These are phyloP conservation scores for Drosophila busckii DNA, from an alignment of 1,140 invertebrate genomes.

Conservation along the genomic window DNA sequence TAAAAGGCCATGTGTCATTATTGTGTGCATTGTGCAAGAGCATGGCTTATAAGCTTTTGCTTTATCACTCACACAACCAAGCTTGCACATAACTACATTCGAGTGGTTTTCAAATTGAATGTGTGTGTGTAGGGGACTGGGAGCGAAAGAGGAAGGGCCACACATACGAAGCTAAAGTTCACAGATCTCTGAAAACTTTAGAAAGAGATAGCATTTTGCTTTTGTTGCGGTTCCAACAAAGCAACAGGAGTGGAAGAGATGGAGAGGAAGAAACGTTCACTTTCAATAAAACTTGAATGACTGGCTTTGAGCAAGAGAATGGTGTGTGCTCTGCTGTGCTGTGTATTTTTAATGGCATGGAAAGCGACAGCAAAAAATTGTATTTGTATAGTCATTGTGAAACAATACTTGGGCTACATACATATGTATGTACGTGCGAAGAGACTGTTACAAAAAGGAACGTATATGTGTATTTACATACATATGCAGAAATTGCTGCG, in stretches of 20 bases:
- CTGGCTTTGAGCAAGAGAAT: constrained; percentile 67
- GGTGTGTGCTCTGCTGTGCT: constrained; percentile 31
- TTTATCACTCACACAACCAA: constrained; percentile 19
- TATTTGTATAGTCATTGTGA: constrained; percentile 1
- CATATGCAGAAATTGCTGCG: no score
- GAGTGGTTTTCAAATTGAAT: constrained; percentile 10
- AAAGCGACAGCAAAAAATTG: constrained; percentile 8
- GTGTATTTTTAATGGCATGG: constrained; percentile 10
- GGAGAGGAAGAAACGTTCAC: constrained; percentile 70
- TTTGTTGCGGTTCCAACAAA: constrained; percentile 57
- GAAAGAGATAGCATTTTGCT: constrained; percentile 72
- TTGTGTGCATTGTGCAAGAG: constrained; percentile 72
- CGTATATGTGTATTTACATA: neutral
- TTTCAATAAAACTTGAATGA: constrained; percentile 76
- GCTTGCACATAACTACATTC: neutral
- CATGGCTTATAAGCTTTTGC: constrained; percentile 60
- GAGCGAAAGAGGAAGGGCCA: constrained; percentile 48
- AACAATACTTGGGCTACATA: no score
- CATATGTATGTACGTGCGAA: no score
- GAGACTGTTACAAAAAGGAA: no score
- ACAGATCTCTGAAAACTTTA: constrained; percentile 66
- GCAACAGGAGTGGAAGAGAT: constrained; percentile 25
- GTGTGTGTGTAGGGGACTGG: constrained; percentile 11
- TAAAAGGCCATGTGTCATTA: constrained; percentile 55
- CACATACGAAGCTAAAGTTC: constrained; percentile 67